Conservation (phyloP, 2,888 invertebrate genomes). For the Scelioninae gen. 1 region DNA sequence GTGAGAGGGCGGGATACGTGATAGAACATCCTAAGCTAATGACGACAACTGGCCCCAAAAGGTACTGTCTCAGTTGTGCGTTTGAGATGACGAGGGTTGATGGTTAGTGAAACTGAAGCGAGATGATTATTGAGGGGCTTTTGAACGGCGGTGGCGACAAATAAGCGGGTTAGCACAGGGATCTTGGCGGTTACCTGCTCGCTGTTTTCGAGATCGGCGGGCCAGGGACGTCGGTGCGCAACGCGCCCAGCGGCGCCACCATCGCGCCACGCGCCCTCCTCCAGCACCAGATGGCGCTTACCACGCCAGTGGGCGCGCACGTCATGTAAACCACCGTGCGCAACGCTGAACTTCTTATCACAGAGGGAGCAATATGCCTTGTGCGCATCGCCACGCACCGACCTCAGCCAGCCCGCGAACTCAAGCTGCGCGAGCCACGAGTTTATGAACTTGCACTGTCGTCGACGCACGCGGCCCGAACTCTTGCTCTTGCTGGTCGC, state of each 20-base stretch:
- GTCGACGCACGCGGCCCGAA: constrained; percentile 71
- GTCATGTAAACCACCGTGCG: constrained; percentile 79
- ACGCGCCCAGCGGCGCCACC: constrained; percentile 70
- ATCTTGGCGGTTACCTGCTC: constrained; percentile 72
- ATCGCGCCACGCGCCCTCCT: constrained; percentile 59
- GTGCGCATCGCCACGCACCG: constrained; percentile 78
- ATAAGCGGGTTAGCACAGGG: constrained; percentile 56
- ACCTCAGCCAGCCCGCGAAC: constrained; percentile 78
- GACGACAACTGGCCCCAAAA: constrained; percentile 37
- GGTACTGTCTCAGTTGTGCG: constrained; percentile 40
- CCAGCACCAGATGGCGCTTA: constrained; percentile 79
- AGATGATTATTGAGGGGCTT: background rate
- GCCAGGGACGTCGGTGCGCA: constrained; percentile 70
- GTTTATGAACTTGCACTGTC: constrained; percentile 80
- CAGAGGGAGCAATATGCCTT: constrained; percentile 79
- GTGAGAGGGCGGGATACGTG: background rate
- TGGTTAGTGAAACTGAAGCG: constrained; percentile 17
- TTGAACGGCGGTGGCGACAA: constrained; percentile 19
- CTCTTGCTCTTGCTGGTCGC: background rate
- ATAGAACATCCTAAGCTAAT: background rate
- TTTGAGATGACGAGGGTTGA: constrained; percentile 11
- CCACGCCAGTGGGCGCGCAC: constrained; percentile 81
- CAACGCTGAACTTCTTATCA: constrained; percentile 79
- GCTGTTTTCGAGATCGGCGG: constrained; percentile 62
- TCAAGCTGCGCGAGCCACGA: constrained; percentile 76